Percentiles rank a stretch among this genome's conserved stretches.
phyloP scores from a whole-genome alignment of 2,113 vertebrate genomes.

The Pluvianellus socialis region DNA sequence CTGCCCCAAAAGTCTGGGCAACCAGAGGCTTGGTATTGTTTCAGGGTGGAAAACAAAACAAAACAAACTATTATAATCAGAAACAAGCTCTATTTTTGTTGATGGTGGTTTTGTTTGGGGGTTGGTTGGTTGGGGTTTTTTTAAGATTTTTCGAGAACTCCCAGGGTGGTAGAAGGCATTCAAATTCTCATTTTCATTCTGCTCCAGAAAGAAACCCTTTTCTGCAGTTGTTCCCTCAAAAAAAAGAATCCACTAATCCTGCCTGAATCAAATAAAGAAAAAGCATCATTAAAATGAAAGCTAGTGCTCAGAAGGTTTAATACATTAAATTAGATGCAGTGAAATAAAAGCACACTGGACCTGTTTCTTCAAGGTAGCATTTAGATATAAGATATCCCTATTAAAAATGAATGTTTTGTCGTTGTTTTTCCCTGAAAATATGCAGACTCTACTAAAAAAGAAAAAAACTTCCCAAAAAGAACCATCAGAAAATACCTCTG shows the following conservation, averaged over 20 bases:
- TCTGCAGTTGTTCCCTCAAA: neutral
- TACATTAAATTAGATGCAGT: neutral
- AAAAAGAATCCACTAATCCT: neutral
- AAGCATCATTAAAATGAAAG: constrained; percentile 10
- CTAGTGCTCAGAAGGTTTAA: neutral
- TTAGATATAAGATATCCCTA: neutral
- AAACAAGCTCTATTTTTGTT: neutral
- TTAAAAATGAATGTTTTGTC: neutral
- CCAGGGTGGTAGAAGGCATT: neutral
- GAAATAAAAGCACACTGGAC: neutral
- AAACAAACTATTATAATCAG: neutral
- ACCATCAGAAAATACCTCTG: neutral
- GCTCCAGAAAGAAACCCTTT: neutral
- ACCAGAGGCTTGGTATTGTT: neutral
- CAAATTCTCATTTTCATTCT: neutral
- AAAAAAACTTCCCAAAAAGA: neutral
- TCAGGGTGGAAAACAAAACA: neutral
- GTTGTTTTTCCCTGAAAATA: neutral
- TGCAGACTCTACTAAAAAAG: neutral
- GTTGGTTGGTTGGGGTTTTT: too few relatives aligned
- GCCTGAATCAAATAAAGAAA: neutral
- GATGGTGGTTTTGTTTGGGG: too few relatives aligned
- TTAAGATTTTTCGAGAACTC: neutral
- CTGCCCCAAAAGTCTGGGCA: neutral
- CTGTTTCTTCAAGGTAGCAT: neutral